phyloP scores from a whole-genome alignment of 1,140 invertebrate genomes.

The Colletes gigas region DNA sequence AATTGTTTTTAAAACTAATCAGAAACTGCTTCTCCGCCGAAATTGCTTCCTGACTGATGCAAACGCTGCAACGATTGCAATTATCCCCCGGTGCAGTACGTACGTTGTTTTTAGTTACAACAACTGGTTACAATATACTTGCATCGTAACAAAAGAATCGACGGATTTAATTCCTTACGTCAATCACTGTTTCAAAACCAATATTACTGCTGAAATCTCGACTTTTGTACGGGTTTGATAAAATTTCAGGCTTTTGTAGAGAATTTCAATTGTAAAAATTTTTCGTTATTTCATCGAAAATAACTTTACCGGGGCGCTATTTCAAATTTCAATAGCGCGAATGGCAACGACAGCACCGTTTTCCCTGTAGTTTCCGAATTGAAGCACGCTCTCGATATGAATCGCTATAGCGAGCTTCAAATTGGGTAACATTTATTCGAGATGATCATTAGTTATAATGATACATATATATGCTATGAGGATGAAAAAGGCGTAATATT shows the following conservation, averaged over 20 bases:
- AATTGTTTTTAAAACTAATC: too few species aligned
- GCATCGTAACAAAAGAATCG: too few species aligned
- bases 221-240: not conserved
- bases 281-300: not conserved
- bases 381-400: not conserved
- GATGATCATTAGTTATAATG: too few species aligned
- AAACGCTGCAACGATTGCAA: too few species aligned
- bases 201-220: not conserved
- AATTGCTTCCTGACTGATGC: too few species aligned
- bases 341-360: not conserved
- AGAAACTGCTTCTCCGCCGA: too few species aligned
- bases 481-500: too few species aligned
- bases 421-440: too few species aligned
- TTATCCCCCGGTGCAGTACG: too few species aligned
- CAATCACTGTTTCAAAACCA: not conserved
- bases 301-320: not conserved
- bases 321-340: slow-evolving; percentile 4
- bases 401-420: not conserved
- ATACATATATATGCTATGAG: too few species aligned
- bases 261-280: slow-evolving; percentile 1
- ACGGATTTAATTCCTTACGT: not conserved
- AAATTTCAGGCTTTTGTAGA: not conserved
- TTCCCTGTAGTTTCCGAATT: not conserved
- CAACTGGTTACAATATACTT: too few species aligned
- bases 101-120: too few species aligned